Evolutionary conservation across 1,140 invertebrate species (phyloP), one percentile per base, ranked within the genome.

Genomic region (Apocrypta bakeri): DNA sequence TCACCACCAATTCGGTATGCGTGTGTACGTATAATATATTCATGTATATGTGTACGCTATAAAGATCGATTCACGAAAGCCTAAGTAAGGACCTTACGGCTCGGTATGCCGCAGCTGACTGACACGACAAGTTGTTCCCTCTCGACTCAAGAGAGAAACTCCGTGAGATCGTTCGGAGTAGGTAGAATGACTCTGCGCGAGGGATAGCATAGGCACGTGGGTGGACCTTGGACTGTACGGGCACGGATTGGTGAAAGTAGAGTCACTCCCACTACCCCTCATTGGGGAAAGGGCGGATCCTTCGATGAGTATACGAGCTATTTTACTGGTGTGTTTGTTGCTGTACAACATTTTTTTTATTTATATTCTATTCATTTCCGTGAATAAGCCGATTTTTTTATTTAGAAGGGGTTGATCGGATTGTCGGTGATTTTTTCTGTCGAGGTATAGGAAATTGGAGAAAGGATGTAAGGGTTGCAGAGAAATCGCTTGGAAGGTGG

Each of bases 231-330:
- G 48, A 33, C 1, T 11, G n/a, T 21, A 11, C 25, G 37, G 40
- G 0, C 17, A 21, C 66, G 48, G 68, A 81, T 81, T 81, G 79
- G 79, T 69, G 31, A 64, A 11, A 25, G 14, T 1, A 0, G 0
- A 14, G 37, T 25, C 79, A 81, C 79, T 74, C 79, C 37, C 27
- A 31, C 68, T 27, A 66, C 79, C 79, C 79, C 79, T 81, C 79
- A 81, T 81, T 81, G 79, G 79, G 27, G 31, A 40, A 1, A 66
- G 79, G 79, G 79, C 79, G 79, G 56, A 29, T 37, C 61, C 68
- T 61, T 11, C 25, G 63, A 66, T 14, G 14, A 61, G n/a, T n/a
- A 1, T 0, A 7, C 9, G 29, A 33, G 37, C 24, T 8, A 12
- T n/a, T 31, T 24, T 66, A 21, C 8, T 6, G 0, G n/a, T n/a